Evolutionary conservation across 2,113 vertebrate species (phyloP), one percentile per base, ranked within the genome.

Genomic region (Zosterops japonicus): DNA sequence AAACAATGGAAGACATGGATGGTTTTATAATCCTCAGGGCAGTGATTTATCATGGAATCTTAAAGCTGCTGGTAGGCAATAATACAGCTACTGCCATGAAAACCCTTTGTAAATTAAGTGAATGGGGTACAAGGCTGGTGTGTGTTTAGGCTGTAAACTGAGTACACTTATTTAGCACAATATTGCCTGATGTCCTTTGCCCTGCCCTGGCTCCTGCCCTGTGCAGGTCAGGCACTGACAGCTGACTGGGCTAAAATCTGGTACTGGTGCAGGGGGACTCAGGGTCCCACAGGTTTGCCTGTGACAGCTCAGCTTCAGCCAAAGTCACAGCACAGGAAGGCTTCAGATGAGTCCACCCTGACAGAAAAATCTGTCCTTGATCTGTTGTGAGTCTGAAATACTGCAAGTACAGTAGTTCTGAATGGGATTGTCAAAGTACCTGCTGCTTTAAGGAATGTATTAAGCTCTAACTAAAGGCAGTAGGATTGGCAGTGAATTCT

Each of bases 241-340:
- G 31, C 59, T 47, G 76, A 24, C 7, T 2, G 3, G 14, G 42
- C 69, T 78, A 60, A n/a, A 57, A 69, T 33, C 22, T 4, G 11
- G 11, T 4, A 2, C 18, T 24, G 20, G 1, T 2, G 23, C 11
- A 33, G 70, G 56, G 3, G 60, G 4, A 67, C 18, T 29, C 36
- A 0, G 36, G 18, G 4, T 14, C 28, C 6, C 13, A 10, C 0
- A 1, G 53, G 3, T 29, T 19, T 55, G n/a, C 28, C 67, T 1
- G 2, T 11, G 25, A 56, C 31, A 83, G 46, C 79, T 64, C 74
- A n/a, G 56, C 57, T 64, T 44, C 72, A 68, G 35, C 29, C 13
- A 12, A 50, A 76, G 21, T 21, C 41, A 50, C 35, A 59, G 31
- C 59, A 67, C 6, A 15, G 3, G 8, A 61, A 25, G 16, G 15